Evolutionary conservation across 2,113 vertebrate species (phyloP), one percentile per base, ranked within the genome.

Genomic region (Siniperca knerii): DNA sequence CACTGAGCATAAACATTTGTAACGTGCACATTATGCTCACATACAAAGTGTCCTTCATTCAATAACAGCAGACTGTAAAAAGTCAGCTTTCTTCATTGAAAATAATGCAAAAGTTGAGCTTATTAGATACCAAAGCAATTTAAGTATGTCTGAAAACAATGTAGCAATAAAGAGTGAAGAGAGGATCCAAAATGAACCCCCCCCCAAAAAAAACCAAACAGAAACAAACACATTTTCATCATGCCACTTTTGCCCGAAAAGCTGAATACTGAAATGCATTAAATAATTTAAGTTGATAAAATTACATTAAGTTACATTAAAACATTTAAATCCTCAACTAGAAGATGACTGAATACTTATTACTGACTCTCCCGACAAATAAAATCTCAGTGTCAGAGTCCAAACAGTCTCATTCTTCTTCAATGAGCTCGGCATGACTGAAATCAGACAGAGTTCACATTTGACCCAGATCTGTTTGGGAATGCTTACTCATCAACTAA

Each of bases 211-310:
- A 73, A 2, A 46, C 50, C 7, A 70, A 58, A 66, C 25, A 68
- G 2, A 58, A 42, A 71, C n/a, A 2, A 68, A 85, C 3, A 85
- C 33, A 54, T 72, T 55, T 64, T 57, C 20, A 61, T 77, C 29
- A 79, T 52, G 54, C 52, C 69, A 71, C 54, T 0, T 55, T 64
- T 55, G 57, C 82, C 70, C 46, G 70, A 46, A 87, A 83, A 86
- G 52, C 68, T 67, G 40, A 95, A 94, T 91, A 94, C 92, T 94
- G 94, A 91, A 89, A 81, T 71, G 68, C 60, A 81, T 80, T 79
- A 74, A 88, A 90, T 88, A 75, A 85, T 75, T 87, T 85, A 86
- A 78, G 20, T 71, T 54, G 16, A 77, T 77, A 87, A 90, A 77
- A 89, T 77, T 60, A 46, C 15, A 69, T 87, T 69, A 82, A 77